These are phyloP conservation scores for Falco concolor DNA, from an alignment of 2,797 vertebrate species.

Conservation along the genomic window DNA sequence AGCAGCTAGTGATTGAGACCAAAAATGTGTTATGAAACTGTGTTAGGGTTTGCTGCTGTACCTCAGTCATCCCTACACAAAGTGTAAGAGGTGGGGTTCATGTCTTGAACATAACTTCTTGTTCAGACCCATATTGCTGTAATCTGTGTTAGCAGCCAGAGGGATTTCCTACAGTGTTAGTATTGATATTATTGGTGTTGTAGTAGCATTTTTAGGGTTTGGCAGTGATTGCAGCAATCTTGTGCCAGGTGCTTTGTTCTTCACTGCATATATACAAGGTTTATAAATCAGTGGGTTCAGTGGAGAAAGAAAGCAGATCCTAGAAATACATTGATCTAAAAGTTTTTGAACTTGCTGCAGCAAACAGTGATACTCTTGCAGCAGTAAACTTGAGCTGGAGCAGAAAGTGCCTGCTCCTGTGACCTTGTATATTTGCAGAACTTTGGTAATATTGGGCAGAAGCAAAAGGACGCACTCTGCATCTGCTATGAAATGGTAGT, in stretches of 20 bases:
- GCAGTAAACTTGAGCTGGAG: not conserved
- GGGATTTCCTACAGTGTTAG: not conserved
- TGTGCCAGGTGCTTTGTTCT: not conserved
- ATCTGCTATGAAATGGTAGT: not conserved
- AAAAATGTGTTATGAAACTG: not conserved
- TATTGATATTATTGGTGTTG: not conserved
- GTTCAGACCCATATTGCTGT: not conserved
- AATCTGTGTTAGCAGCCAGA: not conserved
- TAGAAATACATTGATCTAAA: not conserved
- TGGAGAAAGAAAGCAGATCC: not conserved
- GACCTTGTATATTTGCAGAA: not conserved
- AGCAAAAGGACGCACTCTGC: not conserved
- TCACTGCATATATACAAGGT: not conserved
- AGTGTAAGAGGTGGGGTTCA: not conserved
- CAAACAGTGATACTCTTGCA: not conserved
- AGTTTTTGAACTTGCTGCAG: not conserved
- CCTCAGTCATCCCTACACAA: not conserved
- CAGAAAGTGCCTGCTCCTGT: not conserved
- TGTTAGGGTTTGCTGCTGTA: not conserved
- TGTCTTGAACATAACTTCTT: not conserved
- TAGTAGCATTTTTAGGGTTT: not conserved
- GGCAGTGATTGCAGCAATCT: not conserved
- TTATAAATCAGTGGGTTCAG: rapidly evolving
- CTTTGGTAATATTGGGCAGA: not conserved
- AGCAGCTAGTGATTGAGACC: no score